A percentile compares a stretch with the other conserved stretches of the same genome.
These are phyloP conservation scores for Diplodus sargus DNA, from an alignment of 2,797 vertebrate genomes.

Conservation along the genomic window DNA sequence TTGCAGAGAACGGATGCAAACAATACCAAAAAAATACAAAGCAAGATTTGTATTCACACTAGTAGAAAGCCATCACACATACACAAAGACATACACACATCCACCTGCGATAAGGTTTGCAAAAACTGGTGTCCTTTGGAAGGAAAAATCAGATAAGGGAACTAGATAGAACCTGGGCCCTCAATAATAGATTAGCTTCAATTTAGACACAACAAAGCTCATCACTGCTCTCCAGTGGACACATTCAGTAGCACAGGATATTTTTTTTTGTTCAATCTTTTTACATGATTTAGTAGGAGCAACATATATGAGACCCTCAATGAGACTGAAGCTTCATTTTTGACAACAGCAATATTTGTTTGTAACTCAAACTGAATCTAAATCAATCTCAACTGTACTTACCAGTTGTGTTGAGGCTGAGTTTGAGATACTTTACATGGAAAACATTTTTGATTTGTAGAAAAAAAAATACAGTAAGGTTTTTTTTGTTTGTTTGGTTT, in stretches of 20 bases:
- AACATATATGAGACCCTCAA: neutral
- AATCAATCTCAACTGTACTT: too few species aligned
- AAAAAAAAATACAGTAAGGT: too few species aligned
- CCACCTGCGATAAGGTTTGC: neutral
- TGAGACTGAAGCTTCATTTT: neutral
- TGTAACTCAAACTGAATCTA: neutral
- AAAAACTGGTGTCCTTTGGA: neutral
- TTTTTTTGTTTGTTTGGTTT: too few species aligned
- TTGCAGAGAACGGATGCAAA: neutral
- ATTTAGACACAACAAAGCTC: constrained; percentile 2
- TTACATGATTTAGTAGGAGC: neutral
- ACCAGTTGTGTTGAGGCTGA: too few species aligned
- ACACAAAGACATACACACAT: neutral
- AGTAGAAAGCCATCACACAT: neutral
- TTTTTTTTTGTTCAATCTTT: neutral
- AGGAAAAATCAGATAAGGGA: neutral
- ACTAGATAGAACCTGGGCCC: neutral
- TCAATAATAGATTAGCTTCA: neutral
- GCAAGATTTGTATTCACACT: neutral
- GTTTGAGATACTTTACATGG: too few species aligned
- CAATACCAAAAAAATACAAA: neutral
- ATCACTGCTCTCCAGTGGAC: constrained; percentile 33
- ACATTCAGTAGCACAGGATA: neutral
- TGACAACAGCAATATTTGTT: neutral
- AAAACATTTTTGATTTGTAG: too few species aligned